Evolutionary conservation across 2,113 vertebrate genomes (phyloP).

Genomic region (Prietella phreatophila): DNA sequence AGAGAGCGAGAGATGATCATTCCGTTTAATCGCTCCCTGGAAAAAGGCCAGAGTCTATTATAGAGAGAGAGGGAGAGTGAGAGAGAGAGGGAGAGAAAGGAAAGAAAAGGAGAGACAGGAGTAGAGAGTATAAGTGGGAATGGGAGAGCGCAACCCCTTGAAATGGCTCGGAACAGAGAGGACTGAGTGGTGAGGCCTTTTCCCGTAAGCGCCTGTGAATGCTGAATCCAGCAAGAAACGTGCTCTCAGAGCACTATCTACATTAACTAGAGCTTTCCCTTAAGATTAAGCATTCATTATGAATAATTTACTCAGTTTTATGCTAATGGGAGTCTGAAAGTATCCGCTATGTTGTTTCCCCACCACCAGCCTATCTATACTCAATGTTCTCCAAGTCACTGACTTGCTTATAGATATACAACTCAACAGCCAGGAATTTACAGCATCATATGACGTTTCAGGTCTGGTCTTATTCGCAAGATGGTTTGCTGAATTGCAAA

Average conservation of each 20-base stretch:
- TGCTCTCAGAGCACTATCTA: constrained; percentile 94
- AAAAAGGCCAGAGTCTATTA: constrained; percentile 91
- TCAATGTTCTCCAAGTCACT: constrained; percentile 77
- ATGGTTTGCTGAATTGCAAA: background rate
- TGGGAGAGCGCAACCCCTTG: constrained; percentile 68
- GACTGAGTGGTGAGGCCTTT: constrained; percentile 76
- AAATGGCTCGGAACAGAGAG: constrained; percentile 82
- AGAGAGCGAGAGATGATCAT: constrained; percentile 86
- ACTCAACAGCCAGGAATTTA: background rate
- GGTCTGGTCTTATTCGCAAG: no score
- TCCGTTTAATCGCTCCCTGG: constrained; percentile 99
- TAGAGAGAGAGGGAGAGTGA: constrained; percentile 38
- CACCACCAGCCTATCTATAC: constrained; percentile 81
- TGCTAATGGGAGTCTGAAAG: constrained; percentile 99
- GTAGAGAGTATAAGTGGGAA: constrained; percentile 48
- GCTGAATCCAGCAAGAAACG: constrained; percentile 97
- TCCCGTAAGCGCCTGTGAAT: constrained; percentile 93
- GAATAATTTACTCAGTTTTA: constrained; percentile 99
- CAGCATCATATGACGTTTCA: background rate
- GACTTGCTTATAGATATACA: constrained; percentile 1
- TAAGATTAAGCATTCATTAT: constrained; percentile 98
- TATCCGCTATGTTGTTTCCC: constrained; percentile 82
- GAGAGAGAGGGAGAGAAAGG: constrained; percentile 18
- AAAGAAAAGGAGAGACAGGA: constrained; percentile 57
- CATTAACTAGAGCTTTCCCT: constrained; percentile 99